Evolutionary conservation across 1,140 invertebrate genomes (phyloP).

Genomic region (Drosophila arawakana): DNA sequence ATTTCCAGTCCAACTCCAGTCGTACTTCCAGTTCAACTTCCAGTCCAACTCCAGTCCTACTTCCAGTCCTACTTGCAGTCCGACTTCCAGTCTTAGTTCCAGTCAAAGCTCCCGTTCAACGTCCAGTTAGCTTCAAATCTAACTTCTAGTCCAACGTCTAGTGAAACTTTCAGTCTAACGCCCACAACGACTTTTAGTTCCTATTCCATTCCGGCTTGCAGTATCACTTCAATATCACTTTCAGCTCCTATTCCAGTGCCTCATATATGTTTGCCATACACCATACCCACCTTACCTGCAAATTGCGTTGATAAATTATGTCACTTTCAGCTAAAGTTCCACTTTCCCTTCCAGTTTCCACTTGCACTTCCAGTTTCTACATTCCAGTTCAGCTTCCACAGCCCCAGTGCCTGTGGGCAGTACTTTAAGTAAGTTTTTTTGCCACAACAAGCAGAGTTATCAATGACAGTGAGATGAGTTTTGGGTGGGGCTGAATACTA

Average conservation of each 20-base stretch:
- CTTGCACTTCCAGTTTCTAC: background rate
- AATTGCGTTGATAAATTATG: background rate
- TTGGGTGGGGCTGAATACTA: background rate
- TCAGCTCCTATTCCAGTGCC: background rate
- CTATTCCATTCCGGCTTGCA: background rate
- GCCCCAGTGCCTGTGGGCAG: slow-evolving; percentile 59
- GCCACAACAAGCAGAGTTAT: slow-evolving; percentile 28
- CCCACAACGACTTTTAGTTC: background rate
- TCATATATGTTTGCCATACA: no score
- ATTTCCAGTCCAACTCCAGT: no score
- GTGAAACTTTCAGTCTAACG: background rate
- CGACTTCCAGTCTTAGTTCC: background rate
- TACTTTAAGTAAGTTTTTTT: slow-evolving; percentile 46
- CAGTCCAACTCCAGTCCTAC: background rate
- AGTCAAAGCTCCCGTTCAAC: background rate
- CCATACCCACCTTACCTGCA: background rate
- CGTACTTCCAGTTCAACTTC: background rate
- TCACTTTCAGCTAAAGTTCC: background rate
- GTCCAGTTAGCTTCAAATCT: background rate
- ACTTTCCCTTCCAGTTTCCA: slow-evolving; percentile 1
- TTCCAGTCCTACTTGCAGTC: background rate
- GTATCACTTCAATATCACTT: background rate
- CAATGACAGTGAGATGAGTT: slow-evolving; percentile 35
- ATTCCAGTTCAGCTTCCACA: background rate
- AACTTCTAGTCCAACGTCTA: background rate